phyloP scores from a whole-genome alignment of 2,113 vertebrate species.

The Eolophus roseicapilla region DNA sequence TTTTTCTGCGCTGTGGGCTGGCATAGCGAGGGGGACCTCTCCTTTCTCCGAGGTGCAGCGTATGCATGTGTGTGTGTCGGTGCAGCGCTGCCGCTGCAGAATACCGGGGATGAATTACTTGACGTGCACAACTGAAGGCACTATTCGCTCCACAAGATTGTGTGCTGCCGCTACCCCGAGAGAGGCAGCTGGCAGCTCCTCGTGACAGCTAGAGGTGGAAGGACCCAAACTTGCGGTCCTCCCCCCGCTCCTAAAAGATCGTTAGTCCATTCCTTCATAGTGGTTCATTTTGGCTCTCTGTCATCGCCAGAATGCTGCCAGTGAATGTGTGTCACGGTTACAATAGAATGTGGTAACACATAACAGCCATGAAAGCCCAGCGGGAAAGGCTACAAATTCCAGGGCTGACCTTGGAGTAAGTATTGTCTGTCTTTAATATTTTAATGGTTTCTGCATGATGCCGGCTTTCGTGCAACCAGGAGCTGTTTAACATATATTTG shows the following conservation, averaged over 20 bases:
- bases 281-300: constrained; percentile 87
- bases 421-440: constrained; percentile 87
- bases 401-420: constrained; percentile 99
- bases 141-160: constrained; percentile 40
- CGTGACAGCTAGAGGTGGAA: constrained; percentile 85
- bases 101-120: constrained; percentile 59
- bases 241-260: constrained; percentile 70
- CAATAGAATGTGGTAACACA: constrained; percentile 87
- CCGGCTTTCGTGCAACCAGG: constrained; percentile 65
- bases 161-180: constrained; percentile 52
- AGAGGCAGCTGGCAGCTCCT: constrained; percentile 75
- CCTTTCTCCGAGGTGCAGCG: constrained; percentile 54
- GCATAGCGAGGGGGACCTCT: constrained; percentile 29
- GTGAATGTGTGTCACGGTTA: constrained; percentile 90
- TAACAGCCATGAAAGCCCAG: constrained; percentile 97
- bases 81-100: constrained; percentile 47
- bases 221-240: constrained; percentile 81
- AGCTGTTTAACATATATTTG: constrained; percentile 69
- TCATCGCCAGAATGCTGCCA: constrained; percentile 84
- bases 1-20: background rate
- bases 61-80: background rate
- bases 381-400: constrained; percentile 98
- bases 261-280: constrained; percentile 83
- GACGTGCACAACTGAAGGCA: constrained; percentile 58
- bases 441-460: constrained; percentile 80